These are phyloP conservation scores for Chrysolina oricalcia DNA, from an alignment of 2,888 invertebrate genomes.

Conservation along the genomic window DNA sequence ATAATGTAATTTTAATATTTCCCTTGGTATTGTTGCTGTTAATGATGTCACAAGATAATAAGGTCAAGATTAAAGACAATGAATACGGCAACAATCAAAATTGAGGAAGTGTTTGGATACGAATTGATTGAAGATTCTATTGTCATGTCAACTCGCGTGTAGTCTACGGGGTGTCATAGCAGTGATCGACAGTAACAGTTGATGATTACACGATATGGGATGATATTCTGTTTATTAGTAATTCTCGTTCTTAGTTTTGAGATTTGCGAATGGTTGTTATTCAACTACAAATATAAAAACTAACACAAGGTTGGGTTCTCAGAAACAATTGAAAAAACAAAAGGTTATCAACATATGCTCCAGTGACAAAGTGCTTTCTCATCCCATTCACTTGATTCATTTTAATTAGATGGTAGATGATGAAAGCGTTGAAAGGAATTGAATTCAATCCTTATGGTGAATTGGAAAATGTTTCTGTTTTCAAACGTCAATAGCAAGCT, in stretches of 20 bases:
- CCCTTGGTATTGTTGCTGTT: constrained; percentile 56
- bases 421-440: background rate
- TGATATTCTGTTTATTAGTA: background rate
- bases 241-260: too few species aligned
- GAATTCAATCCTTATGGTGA: too few species aligned
- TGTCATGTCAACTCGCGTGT: constrained; percentile 21
- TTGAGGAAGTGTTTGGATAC: constrained; percentile 54
- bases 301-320: too few species aligned
- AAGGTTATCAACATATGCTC: too few species aligned
- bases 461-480: too few species aligned
- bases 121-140: constrained; percentile 24
- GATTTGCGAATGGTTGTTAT: too few species aligned
- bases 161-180: background rate
- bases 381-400: too few species aligned
- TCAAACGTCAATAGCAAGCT: too few species aligned
- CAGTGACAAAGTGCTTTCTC: too few species aligned
- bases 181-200: background rate
- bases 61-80: constrained; percentile 62
- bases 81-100: constrained; percentile 55
- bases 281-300: too few species aligned
- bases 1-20: constrained; percentile 60
- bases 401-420: too few species aligned
- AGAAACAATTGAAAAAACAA: too few species aligned
- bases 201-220: background rate
- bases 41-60: constrained; percentile 62